Evolutionary conservation across 2,113 vertebrate species (phyloP).

Genomic region (Passer montanus): DNA sequence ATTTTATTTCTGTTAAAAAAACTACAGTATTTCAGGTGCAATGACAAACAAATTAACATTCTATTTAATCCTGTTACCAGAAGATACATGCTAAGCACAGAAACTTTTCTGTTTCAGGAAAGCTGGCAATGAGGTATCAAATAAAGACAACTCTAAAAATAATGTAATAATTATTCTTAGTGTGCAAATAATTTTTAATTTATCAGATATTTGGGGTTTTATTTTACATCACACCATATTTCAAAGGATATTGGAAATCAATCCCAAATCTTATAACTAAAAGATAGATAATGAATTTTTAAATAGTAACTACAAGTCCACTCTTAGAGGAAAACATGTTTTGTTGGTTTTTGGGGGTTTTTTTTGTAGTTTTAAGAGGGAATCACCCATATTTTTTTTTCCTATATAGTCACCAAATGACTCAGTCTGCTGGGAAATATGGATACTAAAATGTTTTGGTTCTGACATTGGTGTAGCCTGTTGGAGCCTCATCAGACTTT

Average conservation of each 20-base stretch:
- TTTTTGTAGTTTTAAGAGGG: neutral
- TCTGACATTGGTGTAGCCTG: neutral
- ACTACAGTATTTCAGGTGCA: neutral
- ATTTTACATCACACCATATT: constrained; percentile 43
- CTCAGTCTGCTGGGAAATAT: neutral
- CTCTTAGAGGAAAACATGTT: neutral
- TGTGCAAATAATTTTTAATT: neutral
- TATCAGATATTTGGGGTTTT: neutral
- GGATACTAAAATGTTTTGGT: neutral
- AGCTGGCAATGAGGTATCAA: neutral
- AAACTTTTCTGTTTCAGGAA: constrained; percentile 37
- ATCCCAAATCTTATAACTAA: constrained; percentile 26
- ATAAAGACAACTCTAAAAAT: constrained; percentile 40
- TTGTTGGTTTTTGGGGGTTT: neutral
- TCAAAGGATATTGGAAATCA: constrained; percentile 14
- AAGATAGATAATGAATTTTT: constrained; percentile 44
- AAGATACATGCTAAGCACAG: constrained; percentile 40
- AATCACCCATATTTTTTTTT: neutral
- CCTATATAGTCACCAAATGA: neutral
- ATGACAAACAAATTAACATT: constrained; percentile 34
- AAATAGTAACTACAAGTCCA: neutral
- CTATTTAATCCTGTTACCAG: constrained; percentile 12
- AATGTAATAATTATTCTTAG: constrained; percentile 33
- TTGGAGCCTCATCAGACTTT: neutral
- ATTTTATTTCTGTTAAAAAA: neutral